Percentiles rank a stretch among this genome's conserved stretches.
Conservation (phyloP, 2,888 invertebrate species). For the Globia sparganii region DNA sequence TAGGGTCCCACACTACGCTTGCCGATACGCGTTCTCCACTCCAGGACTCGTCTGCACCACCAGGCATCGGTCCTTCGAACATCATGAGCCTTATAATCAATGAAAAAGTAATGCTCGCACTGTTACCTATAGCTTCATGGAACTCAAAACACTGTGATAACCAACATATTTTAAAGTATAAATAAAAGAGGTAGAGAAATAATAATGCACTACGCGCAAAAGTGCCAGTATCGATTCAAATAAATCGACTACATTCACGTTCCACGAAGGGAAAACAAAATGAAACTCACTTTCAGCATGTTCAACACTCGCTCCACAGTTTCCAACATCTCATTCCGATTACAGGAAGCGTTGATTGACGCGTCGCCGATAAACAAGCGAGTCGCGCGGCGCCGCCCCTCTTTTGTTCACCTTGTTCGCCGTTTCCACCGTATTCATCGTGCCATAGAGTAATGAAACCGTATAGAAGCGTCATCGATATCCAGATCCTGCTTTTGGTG, state of each 20-base stretch:
- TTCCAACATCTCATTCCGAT: slow-evolving; percentile 51
- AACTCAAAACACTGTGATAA: not conserved
- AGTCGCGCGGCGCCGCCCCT: slow-evolving; percentile 76
- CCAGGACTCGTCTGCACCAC: no score
- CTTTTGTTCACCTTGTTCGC: slow-evolving; percentile 60
- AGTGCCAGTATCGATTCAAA: slow-evolving; percentile 1
- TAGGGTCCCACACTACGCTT: no score
- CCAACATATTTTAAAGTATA: not conserved
- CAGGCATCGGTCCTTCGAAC: no score
- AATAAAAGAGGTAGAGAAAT: not conserved
- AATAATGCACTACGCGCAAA: not conserved
- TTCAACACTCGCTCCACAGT: slow-evolving; percentile 34
- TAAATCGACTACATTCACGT: not conserved
- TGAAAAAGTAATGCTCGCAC: not conserved
- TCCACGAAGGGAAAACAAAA: slow-evolving; percentile 17
- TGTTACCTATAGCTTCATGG: not conserved
- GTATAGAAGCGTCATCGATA: slow-evolving; percentile 7
- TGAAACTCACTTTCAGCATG: slow-evolving; percentile 30
- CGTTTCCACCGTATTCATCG: slow-evolving; percentile 40
- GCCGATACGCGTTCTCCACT: no score
- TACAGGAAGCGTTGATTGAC: slow-evolving; percentile 80
- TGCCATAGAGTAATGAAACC: slow-evolving; percentile 19
- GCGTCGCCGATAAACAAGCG: slow-evolving; percentile 78
- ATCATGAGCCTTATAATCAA: not conserved
- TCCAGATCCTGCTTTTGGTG: not conserved